phyloP scores from a whole-genome alignment of 2,888 invertebrate species.

The Xanthorhoe designata region DNA sequence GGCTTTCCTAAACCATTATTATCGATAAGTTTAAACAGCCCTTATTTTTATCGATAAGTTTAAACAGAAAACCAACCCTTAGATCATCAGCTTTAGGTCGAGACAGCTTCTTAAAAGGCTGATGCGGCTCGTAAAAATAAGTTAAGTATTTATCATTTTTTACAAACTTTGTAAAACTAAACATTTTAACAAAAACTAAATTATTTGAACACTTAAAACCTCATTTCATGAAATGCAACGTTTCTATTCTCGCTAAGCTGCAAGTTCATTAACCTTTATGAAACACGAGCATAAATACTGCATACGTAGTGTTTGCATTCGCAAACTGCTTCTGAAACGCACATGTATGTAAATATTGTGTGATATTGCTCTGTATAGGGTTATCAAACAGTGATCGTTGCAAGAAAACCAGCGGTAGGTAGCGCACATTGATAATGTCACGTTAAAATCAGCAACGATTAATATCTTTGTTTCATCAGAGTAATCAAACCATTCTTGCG shows the following conservation, averaged over 20 bases:
- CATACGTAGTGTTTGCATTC: slow-evolving; percentile 10
- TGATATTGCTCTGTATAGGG: slow-evolving; percentile 6
- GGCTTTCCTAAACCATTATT: too few relatives aligned
- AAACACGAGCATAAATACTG: slow-evolving; percentile 7
- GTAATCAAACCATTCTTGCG: too few relatives aligned
- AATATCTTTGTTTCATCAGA: too few relatives aligned
- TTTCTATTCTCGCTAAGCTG: slow-evolving; percentile 1
- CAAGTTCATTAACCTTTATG: slow-evolving; percentile 1
- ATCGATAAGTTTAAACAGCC: too few relatives aligned
- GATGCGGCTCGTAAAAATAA: too few relatives aligned
- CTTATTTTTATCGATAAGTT: too few relatives aligned
- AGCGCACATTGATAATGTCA: background rate
- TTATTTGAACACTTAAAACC: background rate
- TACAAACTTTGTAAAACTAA: background rate
- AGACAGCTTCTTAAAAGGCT: too few relatives aligned
- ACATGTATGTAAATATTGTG: slow-evolving; percentile 13
- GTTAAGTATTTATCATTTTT: background rate
- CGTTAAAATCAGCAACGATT: background rate
- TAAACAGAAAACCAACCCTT: too few relatives aligned
- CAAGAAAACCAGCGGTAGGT: background rate
- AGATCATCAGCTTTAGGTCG: too few relatives aligned
- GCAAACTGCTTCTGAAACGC: slow-evolving; percentile 8
- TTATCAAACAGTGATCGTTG: background rate
- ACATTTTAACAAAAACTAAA: background rate
- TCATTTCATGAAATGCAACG: background rate